These are phyloP conservation scores for Tyrannus savana DNA, from an alignment of 2,113 vertebrate species.

Conservation along the genomic window DNA sequence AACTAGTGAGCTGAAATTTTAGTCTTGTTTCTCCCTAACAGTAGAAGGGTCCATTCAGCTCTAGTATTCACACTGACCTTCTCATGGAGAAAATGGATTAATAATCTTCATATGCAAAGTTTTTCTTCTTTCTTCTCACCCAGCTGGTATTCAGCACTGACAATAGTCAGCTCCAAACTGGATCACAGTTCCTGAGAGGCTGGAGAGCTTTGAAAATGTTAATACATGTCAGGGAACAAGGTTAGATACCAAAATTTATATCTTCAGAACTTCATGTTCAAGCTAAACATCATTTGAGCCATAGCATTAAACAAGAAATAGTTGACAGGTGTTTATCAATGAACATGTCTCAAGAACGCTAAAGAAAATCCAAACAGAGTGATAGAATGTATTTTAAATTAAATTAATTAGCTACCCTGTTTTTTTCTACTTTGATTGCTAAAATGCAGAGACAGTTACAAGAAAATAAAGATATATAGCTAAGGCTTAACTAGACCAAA, in stretches of 20 bases:
- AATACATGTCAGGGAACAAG: neutral
- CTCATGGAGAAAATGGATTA: neutral
- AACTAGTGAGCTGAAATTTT: neutral
- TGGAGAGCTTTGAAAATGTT: neutral
- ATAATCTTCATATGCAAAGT: neutral
- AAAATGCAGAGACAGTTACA: neutral
- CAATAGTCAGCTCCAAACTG: neutral
- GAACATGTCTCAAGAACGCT: neutral
- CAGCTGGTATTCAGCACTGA: neutral
- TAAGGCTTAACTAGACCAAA: neutral
- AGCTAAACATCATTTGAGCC: neutral
- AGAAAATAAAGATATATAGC: neutral
- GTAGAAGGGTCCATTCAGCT: neutral
- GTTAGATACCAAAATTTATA: neutral
- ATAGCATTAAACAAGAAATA: neutral
- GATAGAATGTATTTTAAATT: neutral
- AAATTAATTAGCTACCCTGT: neutral
- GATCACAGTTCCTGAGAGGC: neutral
- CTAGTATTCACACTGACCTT: neutral
- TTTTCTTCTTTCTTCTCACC: neutral
- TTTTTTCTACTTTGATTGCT: neutral
- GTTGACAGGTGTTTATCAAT: neutral
- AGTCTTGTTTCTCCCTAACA: neutral
- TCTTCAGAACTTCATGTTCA: neutral
- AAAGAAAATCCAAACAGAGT: neutral